Conservation (phyloP, 1,140 invertebrate genomes). For the Protaetia brevitarsis region DNA sequence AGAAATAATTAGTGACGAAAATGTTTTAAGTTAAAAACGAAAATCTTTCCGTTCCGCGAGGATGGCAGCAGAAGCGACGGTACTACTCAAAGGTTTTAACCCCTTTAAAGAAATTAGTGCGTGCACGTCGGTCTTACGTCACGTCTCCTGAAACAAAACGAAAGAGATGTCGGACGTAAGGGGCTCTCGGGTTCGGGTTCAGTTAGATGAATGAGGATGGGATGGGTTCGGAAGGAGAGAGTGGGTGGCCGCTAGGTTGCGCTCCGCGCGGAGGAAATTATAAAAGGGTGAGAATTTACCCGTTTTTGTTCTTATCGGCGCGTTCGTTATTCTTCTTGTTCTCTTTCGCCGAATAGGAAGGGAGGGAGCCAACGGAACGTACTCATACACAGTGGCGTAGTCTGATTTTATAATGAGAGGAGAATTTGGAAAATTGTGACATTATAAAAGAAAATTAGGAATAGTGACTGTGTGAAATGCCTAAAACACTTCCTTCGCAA, state of each 20-base stretch:
- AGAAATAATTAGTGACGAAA: conserved; percentile 34
- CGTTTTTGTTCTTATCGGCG: conserved; percentile 39
- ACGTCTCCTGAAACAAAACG: conserved; percentile 44
- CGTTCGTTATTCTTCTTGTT: conserved; percentile 33
- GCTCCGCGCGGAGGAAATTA: conserved; percentile 16
- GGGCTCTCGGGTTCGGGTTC: background rate
- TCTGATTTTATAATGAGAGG: no score
- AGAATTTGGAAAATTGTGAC: no score
- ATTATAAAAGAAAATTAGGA: no score
- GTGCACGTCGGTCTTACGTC: conserved; percentile 39
- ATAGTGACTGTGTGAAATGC: no score
- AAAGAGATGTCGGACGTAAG: conserved; percentile 38
- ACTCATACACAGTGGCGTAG: background rate
- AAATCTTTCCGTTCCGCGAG: conserved; percentile 31
- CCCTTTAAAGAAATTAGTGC: conserved; percentile 35
- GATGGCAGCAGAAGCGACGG: conserved; percentile 23
- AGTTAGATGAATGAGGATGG: background rate
- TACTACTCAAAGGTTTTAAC: conserved; percentile 26
- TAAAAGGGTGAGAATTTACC: conserved; percentile 21
- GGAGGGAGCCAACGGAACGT: background rate
- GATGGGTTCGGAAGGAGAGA: background rate
- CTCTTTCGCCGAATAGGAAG: conserved; percentile 3
- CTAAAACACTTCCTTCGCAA: no score
- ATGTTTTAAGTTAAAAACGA: conserved; percentile 33
- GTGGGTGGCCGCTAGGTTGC: conserved; percentile 7